Conservation (phyloP, 2,888 invertebrate species). For the Harpalus rubripes region DNA sequence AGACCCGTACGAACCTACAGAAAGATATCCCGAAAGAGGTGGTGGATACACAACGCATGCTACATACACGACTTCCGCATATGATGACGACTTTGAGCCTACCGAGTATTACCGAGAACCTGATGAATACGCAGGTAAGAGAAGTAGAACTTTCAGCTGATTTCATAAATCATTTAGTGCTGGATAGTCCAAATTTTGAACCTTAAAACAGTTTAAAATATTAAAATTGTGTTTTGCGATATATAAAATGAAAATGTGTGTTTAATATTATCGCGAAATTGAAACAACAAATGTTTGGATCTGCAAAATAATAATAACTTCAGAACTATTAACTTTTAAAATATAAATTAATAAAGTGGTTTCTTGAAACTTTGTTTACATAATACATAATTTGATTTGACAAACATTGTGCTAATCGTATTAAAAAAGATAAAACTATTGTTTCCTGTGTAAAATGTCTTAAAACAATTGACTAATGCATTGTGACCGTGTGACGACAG, state of each 20-base stretch:
- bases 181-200: slow-evolving; percentile 39
- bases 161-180: slow-evolving; percentile 34
- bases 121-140: slow-evolving; percentile 76
- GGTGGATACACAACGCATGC: slow-evolving; percentile 72
- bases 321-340: slow-evolving; percentile 33
- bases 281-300: slow-evolving; percentile 37
- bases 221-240: neutral
- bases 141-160: slow-evolving; percentile 55
- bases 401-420: slow-evolving; percentile 17
- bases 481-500: slow-evolving; percentile 78
- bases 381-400: slow-evolving; percentile 16
- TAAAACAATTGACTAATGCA: slow-evolving; percentile 71
- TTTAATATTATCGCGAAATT: slow-evolving; percentile 27
- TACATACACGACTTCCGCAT: slow-evolving; percentile 72
- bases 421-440: slow-evolving; percentile 46
- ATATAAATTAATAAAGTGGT: slow-evolving; percentile 36
- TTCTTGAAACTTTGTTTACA: neutral
- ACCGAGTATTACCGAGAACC: slow-evolving; percentile 78
- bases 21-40: slow-evolving; percentile 70
- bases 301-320: slow-evolving; percentile 25
- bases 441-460: slow-evolving; percentile 47
- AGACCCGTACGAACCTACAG: slow-evolving; percentile 73
- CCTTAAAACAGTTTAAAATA: slow-evolving; percentile 5
- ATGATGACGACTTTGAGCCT: slow-evolving; percentile 75
- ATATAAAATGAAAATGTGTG: slow-evolving; percentile 3